A percentile compares a stretch with the other conserved stretches of the same genome.
Conservation (phyloP, 2,797 vertebrate species). For the Gastrophryne carolinensis region DNA sequence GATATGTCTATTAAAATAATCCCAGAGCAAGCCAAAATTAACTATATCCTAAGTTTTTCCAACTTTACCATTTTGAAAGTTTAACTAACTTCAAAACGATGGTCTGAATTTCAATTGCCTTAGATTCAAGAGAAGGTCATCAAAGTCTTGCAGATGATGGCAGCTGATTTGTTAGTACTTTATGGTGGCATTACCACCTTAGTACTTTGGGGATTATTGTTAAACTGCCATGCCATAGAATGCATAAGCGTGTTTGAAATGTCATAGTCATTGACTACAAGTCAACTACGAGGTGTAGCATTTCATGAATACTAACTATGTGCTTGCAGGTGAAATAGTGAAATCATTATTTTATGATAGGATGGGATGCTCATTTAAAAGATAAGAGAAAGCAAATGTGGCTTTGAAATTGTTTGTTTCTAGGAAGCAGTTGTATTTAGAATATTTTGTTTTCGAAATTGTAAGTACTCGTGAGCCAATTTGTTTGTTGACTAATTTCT, state of each 20-base stretch:
- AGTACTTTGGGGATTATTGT: conserved; percentile 3
- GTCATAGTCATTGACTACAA: conserved; percentile 27
- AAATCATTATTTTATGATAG: background rate
- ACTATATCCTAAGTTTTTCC: conserved; percentile 58
- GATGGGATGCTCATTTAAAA: background rate
- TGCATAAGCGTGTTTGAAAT: conserved; percentile 21
- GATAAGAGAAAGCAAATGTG: background rate
- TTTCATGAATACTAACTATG: background rate
- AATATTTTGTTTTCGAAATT: too few relatives aligned
- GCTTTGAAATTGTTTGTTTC: background rate
- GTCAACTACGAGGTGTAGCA: background rate
- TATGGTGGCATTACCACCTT: conserved; percentile 9
- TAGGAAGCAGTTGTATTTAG: too few relatives aligned
- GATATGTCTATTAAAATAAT: conserved; percentile 63
- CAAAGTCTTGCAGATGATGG: background rate
- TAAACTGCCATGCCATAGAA: conserved; percentile 5
- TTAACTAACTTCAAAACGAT: conserved; percentile 49
- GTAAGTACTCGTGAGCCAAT: too few relatives aligned
- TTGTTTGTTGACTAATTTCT: too few relatives aligned
- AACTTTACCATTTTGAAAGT: conserved; percentile 56
- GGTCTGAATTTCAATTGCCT: conserved; percentile 28
- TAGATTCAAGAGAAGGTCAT: conserved; percentile 35
- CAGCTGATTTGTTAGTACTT: conserved; percentile 7
- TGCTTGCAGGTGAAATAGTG: background rate
- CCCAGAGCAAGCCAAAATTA: conserved; percentile 57